Conservation (phyloP, 2,888 invertebrate genomes). For the Temnothorax rugatulus region DNA sequence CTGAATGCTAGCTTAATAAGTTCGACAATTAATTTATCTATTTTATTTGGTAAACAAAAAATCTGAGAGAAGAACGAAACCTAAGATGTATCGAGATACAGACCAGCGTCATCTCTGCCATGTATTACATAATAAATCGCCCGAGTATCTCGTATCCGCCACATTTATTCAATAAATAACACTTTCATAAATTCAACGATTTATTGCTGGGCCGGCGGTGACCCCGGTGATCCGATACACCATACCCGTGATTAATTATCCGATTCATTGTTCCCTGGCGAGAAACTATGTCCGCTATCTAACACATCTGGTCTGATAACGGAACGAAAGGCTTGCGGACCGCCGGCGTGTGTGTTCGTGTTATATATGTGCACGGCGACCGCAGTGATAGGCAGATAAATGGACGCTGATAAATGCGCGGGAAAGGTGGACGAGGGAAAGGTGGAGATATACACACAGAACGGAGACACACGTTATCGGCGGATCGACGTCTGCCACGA, state of each 20-base stretch:
- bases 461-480: constrained; percentile 65
- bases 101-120: background rate
- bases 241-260: constrained; percentile 66
- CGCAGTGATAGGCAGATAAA: constrained; percentile 75
- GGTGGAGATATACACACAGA: constrained; percentile 61
- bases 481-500: constrained; percentile 68
- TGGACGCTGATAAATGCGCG: constrained; percentile 76
- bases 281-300: constrained; percentile 68
- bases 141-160: constrained; percentile 15
- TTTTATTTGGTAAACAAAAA: background rate
- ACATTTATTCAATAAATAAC: constrained; percentile 56
- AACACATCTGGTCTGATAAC: constrained; percentile 66
- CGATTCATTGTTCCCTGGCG: constrained; percentile 69
- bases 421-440: constrained; percentile 69
- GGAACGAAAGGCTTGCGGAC: constrained; percentile 64
- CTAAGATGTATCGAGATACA: background rate
- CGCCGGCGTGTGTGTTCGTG: constrained; percentile 43
- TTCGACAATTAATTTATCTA: background rate
- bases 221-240: constrained; percentile 55
- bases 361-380: constrained; percentile 45
- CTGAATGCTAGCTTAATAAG: too few relatives aligned
- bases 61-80: background rate
- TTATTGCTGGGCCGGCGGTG: constrained; percentile 55
- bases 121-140: constrained; percentile 24
- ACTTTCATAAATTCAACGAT: constrained; percentile 56